These are phyloP conservation scores for Tigriopus japonicus DNA, from an alignment of 1,140 invertebrate species.

Conservation along the genomic window DNA sequence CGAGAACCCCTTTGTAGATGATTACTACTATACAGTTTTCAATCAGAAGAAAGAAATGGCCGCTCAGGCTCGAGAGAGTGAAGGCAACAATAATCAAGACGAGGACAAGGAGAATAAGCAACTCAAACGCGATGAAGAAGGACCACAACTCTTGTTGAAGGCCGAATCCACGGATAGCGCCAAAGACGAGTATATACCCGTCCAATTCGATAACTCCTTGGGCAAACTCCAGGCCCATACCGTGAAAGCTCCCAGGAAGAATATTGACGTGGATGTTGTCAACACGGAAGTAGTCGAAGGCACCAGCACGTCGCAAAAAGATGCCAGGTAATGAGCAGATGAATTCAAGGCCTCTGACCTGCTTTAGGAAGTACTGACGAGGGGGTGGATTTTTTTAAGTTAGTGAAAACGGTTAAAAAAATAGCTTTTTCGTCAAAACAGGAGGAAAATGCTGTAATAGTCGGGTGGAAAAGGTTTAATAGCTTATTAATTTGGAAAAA, in stretches of 20 bases:
- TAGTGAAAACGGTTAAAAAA: no score
- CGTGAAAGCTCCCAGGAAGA: slow-evolving; percentile 32
- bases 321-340: slow-evolving; percentile 9
- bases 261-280: slow-evolving; percentile 21
- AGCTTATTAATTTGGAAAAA: no score
- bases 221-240: slow-evolving; percentile 29
- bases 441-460: no score
- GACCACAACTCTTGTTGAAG: neutral
- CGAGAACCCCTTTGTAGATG: slow-evolving; percentile 31
- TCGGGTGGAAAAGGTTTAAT: no score
- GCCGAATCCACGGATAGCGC: slow-evolving; percentile 15
- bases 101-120: slow-evolving; percentile 1
- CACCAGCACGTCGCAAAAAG: slow-evolving; percentile 16
- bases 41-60: slow-evolving; percentile 8
- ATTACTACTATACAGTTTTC: slow-evolving; percentile 31
- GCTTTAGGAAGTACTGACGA: no score
- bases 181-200: slow-evolving; percentile 19
- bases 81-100: neutral
- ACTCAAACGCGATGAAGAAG: slow-evolving; percentile 9
- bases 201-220: slow-evolving; percentile 31
- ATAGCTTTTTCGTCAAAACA: no score
- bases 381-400: no score
- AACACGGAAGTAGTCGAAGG: slow-evolving; percentile 15
- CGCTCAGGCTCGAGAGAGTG: neutral
- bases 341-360: no score